Percentiles rank a stretch among this genome's conserved stretches.
Evolutionary conservation across 2,113 vertebrate species (phyloP).

Genomic region (Mungos mungo): DNA sequence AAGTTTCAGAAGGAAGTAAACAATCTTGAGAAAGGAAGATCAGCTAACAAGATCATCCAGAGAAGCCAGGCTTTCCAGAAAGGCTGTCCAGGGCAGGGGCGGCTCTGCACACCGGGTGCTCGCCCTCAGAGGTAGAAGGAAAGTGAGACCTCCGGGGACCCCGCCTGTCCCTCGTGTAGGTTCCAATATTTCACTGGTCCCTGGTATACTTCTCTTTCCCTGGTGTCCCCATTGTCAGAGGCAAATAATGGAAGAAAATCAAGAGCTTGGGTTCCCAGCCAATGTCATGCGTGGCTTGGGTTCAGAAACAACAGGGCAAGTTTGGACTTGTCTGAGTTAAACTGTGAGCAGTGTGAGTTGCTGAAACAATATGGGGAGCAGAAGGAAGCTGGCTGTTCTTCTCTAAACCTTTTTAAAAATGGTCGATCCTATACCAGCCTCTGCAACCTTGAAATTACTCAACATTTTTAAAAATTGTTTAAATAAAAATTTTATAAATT

Average conservation of each 20-base stretch:
- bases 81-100: too few species aligned
- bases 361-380: neutral
- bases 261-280: neutral
- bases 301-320: neutral
- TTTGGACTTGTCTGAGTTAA: neutral
- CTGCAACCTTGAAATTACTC: neutral
- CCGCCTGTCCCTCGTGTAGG: neutral
- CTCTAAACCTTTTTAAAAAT: neutral
- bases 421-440: neutral
- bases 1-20: neutral
- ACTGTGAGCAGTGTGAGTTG: neutral
- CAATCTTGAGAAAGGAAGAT: neutral
- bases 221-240: neutral
- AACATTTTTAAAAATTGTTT: neutral
- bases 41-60: neutral
- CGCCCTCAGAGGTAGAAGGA: too few species aligned
- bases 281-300: neutral
- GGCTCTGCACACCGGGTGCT: neutral
- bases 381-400: neutral
- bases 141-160: rapidly evolving
- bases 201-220: neutral
- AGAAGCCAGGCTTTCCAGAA: neutral
- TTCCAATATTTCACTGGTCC: neutral
- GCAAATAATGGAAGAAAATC: neutral
- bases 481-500: too few species aligned